A percentile compares a stretch with the other conserved stretches of the same genome.
Evolutionary conservation across 2,113 vertebrate species (phyloP).

Genomic region (Tachysurus vachellii): DNA sequence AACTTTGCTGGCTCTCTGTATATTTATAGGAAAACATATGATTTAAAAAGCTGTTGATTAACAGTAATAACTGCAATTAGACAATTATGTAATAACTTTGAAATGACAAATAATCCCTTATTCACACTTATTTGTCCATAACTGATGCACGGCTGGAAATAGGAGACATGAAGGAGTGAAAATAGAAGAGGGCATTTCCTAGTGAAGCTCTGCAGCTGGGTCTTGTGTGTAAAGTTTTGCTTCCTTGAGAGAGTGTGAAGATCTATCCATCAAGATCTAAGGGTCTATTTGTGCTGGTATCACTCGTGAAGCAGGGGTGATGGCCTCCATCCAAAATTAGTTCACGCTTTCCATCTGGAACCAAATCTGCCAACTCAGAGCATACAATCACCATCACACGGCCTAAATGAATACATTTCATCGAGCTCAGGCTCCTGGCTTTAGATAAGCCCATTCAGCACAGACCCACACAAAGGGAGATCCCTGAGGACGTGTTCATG

Average conservation of each 20-base stretch:
- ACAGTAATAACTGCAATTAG: background rate
- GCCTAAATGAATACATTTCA: background rate
- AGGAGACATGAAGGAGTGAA: background rate
- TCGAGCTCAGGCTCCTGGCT: background rate
- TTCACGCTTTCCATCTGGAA: slow-evolving; percentile 71
- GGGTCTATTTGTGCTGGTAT: slow-evolving; percentile 65
- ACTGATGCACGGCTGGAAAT: background rate
- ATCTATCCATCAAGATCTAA: slow-evolving; percentile 37
- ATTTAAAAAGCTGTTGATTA: background rate
- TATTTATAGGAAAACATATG: background rate
- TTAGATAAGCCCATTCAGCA: slow-evolving; percentile 5
- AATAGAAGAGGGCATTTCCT: background rate
- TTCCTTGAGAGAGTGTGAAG: slow-evolving; percentile 32
- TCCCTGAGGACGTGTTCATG: slow-evolving; percentile 23
- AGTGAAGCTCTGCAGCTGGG: background rate
- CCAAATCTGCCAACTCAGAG: slow-evolving; percentile 13
- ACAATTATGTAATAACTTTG: background rate
- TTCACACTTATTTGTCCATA: background rate
- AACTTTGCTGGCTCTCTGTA: background rate
- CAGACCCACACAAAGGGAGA: slow-evolving; percentile 1
- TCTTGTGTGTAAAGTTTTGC: slow-evolving; percentile 34
- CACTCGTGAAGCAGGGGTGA: slow-evolving; percentile 60
- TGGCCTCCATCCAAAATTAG: slow-evolving; percentile 60
- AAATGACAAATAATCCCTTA: background rate
- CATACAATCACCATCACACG: background rate